Evolutionary conservation across 2,888 invertebrate species (phyloP).

Genomic region (Anarsia innoxiella): DNA sequence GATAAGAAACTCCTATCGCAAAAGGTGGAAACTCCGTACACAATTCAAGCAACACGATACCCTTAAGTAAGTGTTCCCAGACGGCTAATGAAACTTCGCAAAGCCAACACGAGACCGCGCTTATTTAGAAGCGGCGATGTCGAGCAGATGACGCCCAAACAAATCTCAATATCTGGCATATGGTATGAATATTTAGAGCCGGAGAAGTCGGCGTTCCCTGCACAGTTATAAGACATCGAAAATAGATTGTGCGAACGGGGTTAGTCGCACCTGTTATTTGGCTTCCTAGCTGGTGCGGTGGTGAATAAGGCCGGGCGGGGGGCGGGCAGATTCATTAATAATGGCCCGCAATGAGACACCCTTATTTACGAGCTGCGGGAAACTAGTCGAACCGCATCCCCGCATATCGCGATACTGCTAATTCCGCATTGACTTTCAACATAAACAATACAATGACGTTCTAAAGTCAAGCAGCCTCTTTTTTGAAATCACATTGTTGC

Average conservation of each 20-base stretch:
- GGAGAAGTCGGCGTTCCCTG: conserved; percentile 64
- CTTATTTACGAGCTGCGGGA: conserved; percentile 70
- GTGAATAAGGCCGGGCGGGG: conserved; percentile 39
- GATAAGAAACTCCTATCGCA: conserved; percentile 27
- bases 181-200: conserved; percentile 72
- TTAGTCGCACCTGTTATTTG: conserved; percentile 75
- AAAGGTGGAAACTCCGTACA: conserved; percentile 37
- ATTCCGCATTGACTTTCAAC: conserved; percentile 16
- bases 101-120: conserved; percentile 57
- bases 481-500: too few species aligned
- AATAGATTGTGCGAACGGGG: conserved; percentile 75
- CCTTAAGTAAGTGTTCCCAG: conserved; percentile 55
- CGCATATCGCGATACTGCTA: conserved; percentile 33
- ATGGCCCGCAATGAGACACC: conserved; percentile 71
- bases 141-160: conserved; percentile 71
- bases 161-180: conserved; percentile 72
- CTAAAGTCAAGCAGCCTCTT: not conserved
- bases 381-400: conserved; percentile 53
- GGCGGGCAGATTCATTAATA: conserved; percentile 70
- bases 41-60: conserved; percentile 57
- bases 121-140: conserved; percentile 62
- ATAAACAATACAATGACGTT: not conserved
- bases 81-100: conserved; percentile 65
- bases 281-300: conserved; percentile 58
- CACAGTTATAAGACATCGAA: conserved; percentile 72